A percentile compares a stretch with the other conserved stretches of the same genome.
Conservation (phyloP, 2,888 invertebrate species). For the Rhingia rostrata region DNA sequence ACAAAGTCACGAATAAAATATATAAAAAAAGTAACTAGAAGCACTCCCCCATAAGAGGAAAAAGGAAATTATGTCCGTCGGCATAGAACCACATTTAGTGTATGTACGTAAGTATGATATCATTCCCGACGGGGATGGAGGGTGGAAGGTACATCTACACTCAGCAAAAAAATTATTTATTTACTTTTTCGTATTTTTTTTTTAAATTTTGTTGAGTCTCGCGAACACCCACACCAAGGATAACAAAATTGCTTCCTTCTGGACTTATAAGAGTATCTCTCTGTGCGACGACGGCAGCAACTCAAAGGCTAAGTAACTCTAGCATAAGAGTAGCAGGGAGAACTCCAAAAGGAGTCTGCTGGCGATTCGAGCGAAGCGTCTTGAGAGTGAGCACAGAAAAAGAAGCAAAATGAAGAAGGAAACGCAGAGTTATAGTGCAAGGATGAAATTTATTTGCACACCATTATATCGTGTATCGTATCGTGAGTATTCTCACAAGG, state of each 20-base stretch:
- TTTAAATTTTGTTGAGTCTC: slow-evolving; percentile 54
- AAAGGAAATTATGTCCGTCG: slow-evolving; percentile 61
- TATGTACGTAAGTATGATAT: slow-evolving; percentile 41
- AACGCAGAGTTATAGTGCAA: slow-evolving; percentile 69
- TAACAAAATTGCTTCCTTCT: slow-evolving; percentile 60
- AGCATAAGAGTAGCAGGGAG: slow-evolving; percentile 44
- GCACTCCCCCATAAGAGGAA: slow-evolving; percentile 38
- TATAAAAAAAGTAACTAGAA: slow-evolving; percentile 32
- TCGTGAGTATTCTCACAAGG: slow-evolving; percentile 68
- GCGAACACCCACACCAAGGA: slow-evolving; percentile 59
- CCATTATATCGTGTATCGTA: slow-evolving; percentile 73
- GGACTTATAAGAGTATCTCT: slow-evolving; percentile 61
- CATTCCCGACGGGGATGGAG: slow-evolving; percentile 43
- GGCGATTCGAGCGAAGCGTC: slow-evolving; percentile 59
- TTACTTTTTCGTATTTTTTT: slow-evolving; percentile 31
- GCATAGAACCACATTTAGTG: slow-evolving; percentile 60
- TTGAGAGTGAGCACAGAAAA: slow-evolving; percentile 43
- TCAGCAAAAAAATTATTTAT: slow-evolving; percentile 49
- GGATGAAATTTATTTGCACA: slow-evolving; percentile 74
- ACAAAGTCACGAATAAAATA: slow-evolving; percentile 68
- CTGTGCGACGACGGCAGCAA: slow-evolving; percentile 23
- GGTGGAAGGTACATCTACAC: slow-evolving; percentile 13
- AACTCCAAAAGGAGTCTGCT: slow-evolving; percentile 59
- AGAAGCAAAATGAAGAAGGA: slow-evolving; percentile 31
- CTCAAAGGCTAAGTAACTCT: slow-evolving; percentile 72